phyloP scores from a whole-genome alignment of 2,113 vertebrate genomes.

The Dolichotis patagonum region DNA sequence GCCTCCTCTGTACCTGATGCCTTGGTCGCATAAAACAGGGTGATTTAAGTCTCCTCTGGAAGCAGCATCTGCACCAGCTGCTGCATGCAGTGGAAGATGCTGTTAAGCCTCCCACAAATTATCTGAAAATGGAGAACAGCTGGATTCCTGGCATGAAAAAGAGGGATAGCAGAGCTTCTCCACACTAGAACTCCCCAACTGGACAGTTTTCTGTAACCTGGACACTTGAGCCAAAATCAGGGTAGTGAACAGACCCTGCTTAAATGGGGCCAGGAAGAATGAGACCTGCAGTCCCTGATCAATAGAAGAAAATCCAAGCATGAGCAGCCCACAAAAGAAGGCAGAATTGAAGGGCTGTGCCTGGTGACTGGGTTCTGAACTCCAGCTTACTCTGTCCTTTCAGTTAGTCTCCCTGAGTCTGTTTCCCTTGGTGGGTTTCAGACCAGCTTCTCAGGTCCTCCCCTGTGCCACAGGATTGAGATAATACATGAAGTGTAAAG shows the following conservation, averaged over 20 bases:
- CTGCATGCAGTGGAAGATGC: constrained; percentile 65
- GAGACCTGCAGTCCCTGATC: not conserved
- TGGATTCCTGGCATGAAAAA: constrained; percentile 55
- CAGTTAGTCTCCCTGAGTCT: not conserved
- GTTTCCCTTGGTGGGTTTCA: not conserved
- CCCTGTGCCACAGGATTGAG: not conserved
- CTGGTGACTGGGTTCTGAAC: not conserved
- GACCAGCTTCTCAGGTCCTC: not conserved
- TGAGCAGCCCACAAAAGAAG: not conserved
- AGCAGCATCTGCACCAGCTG: constrained; percentile 70
- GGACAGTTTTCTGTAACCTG: not conserved
- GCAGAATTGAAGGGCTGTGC: not conserved
- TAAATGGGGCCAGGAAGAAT: not conserved
- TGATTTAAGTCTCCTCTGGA: constrained; percentile 60
- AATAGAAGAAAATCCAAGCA: not conserved
- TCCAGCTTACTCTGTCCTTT: not conserved
- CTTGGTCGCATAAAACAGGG: constrained; percentile 35
- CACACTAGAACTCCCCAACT: not conserved
- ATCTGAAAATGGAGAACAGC: constrained; percentile 68
- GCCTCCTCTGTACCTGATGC: not conserved
- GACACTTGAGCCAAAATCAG: not conserved
- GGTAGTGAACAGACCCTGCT: not conserved
- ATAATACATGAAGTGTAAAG: not conserved
- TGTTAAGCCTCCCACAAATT: constrained; percentile 54
- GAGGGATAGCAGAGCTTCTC: not conserved